phyloP scores from a whole-genome alignment of 2,113 vertebrate species.

The Oxyura jamaicensis region DNA sequence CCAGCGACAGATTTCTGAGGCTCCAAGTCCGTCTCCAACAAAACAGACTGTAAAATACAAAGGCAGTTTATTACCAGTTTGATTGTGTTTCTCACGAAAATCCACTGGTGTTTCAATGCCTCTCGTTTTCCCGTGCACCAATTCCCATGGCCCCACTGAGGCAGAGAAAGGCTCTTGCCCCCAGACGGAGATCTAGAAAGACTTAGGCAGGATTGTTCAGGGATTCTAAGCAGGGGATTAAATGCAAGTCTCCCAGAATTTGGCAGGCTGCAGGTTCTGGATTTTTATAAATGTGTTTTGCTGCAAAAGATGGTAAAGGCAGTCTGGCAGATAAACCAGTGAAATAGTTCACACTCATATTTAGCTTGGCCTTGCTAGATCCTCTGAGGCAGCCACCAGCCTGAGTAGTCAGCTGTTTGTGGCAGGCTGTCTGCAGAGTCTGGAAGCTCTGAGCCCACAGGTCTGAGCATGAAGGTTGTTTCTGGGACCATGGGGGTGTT shows the following conservation, averaged over 20 bases:
- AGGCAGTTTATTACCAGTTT: not conserved
- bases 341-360: not conserved
- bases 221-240: not conserved
- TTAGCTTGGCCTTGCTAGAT: not conserved
- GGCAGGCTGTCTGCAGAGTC: not conserved
- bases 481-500: not conserved
- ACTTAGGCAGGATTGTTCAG: not conserved
- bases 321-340: not conserved
- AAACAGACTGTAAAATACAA: not conserved
- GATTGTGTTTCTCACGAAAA: not conserved
- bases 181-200: accelerated
- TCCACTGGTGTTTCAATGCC: not conserved
- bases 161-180: not conserved
- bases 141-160: not conserved
- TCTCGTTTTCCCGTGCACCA: not conserved
- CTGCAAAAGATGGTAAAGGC: not conserved
- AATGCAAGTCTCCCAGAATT: not conserved
- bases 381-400: not conserved
- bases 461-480: not conserved
- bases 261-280: not conserved
- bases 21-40: not conserved
- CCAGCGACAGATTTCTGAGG: not conserved
- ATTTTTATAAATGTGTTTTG: not conserved
- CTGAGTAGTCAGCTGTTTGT: not conserved
- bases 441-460: not conserved